Conservation (phyloP, 2,888 invertebrate species). For the Hirtodrosophila confusa region DNA sequence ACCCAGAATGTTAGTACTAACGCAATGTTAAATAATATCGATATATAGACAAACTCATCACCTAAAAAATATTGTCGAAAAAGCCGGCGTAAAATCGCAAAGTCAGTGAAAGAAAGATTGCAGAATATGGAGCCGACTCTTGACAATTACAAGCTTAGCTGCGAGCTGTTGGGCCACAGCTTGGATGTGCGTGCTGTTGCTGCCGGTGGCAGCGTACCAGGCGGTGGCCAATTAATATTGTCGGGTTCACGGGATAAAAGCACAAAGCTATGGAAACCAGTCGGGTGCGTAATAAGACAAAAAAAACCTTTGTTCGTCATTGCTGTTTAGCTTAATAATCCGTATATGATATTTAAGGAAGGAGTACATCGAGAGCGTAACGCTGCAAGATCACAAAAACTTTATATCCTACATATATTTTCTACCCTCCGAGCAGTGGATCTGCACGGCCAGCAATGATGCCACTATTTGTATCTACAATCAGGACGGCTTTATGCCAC, state of each 20-base stretch:
- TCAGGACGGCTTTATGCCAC: constrained; percentile 88
- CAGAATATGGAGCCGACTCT: constrained; percentile 71
- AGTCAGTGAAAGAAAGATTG: constrained; percentile 37
- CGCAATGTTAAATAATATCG: constrained; percentile 15
- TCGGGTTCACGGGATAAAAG: constrained; percentile 96
- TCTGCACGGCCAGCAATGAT: constrained; percentile 96
- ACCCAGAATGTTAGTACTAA: background rate
- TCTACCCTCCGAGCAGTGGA: constrained; percentile 89
- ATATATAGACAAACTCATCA: constrained; percentile 22
- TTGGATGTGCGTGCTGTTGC: constrained; percentile 92
- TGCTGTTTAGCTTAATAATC: too few relatives aligned
- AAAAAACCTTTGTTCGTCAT: too few relatives aligned
- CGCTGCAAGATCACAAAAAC: constrained; percentile 92
- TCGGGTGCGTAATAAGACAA: constrained; percentile 85
- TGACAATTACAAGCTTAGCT: constrained; percentile 90
- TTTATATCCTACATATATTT: constrained; percentile 93
- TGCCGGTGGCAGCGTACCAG: constrained; percentile 85
- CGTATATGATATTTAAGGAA: constrained; percentile 84
- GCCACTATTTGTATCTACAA: constrained; percentile 92
- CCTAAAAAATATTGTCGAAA: constrained; percentile 25
- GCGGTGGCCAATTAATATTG: constrained; percentile 89
- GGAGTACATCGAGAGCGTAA: constrained; percentile 88
- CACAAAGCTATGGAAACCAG: constrained; percentile 93
- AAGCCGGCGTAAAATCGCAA: constrained; percentile 45
- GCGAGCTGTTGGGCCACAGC: constrained; percentile 91